Evolutionary conservation across 2,888 invertebrate species (phyloP), one percentile per base, ranked within the genome.

Genomic region (Chrysina gloriosa): DNA sequence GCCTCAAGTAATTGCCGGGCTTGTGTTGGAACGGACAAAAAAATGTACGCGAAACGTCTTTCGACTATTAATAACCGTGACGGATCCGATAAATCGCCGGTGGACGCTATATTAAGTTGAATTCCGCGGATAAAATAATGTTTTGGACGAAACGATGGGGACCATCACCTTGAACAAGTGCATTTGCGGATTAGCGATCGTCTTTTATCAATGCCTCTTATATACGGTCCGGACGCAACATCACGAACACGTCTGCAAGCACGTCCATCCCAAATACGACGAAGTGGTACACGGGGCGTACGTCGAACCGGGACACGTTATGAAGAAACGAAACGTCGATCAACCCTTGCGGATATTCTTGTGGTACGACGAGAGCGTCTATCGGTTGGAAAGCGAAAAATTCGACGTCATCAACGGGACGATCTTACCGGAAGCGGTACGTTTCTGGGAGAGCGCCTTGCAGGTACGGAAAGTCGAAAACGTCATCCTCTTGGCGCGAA

Each of bases 371-470:
- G 89, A 92, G 74, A 95, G 95, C 78, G 94, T 96, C 50, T 93
- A 92, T 84, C 91, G 92, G 94, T 94, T 80, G 88, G 45, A 61
- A 14, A 16, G 9, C 4, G 58, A 61, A 16, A 61, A 61, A 27
- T 42, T 61, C n/a, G 16, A 42, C 16, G 5, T 61, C n/a, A 61
- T 61, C 45, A 86, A 94, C 93, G 91, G 94, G 78, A 94, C 94
- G 52, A 93, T 97, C 71, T 83, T 98, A 74, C 95, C 96, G 0
- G 90, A 94, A 81, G 97, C 97, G 42, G 94, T 97, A 0, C 89
- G 90, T 74, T 98, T 95, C 85, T 97, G 97, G 98, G 94, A 97
- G 81, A 89, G 91, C 79, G 95, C 97, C 0, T 85, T 98, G 65
- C 92, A 91, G 87, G 96, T 97, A 1, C 88, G 96, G 61, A 91